Evolutionary conservation across 2,113 vertebrate genomes (phyloP), one percentile per base, ranked within the genome.

Genomic region (Poeciliopsis retropinna): DNA sequence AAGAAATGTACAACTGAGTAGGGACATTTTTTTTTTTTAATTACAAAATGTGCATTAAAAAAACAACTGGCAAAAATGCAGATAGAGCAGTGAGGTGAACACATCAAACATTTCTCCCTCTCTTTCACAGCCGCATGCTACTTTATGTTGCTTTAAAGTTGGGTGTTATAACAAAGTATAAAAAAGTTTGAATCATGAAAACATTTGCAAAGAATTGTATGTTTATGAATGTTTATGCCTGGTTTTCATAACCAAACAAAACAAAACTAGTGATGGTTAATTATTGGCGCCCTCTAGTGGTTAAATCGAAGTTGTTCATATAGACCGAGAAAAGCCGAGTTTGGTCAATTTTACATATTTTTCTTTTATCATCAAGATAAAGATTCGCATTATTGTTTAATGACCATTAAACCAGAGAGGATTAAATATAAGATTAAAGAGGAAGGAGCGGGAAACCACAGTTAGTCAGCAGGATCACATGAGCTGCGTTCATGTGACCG

Each of bases 401-500:
- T 25, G 47, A 25, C 3, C 47, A 9, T 54, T 19, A 54, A 57
- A 57, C 3, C 51, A 57, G 22, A 3, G 51, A 3, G 2, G 63
- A 39, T 0, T 31, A 31, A 31, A 32, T 22, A 0, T 3, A 1
- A 1, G 27, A 17, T 13, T 31, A 29, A 57, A 30, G 1, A 1
- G 2, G 25, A 62, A 5, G 14, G 0, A 11, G 12, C 1, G 30
- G 3, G 65, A 14, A 19, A 9, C 5, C 8, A 30, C 11, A n/a
- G 22, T 14, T 11, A 28, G n/a, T 47, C 7, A 11, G 7, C 28
- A 3, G 4, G 44, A 19, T 92, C 90, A 91, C 87, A 60, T 91
- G 89, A 86, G 67, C 61, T 6, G 44, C 44, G 0, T 37, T 68
- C 91, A 92, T 76, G 87, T 92, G 89, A 90, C 76, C 13, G 25